Evolutionary conservation across 2,888 invertebrate species (phyloP), one percentile per base, ranked within the genome.

Genomic region (Cryptophagus acutangulus): DNA sequence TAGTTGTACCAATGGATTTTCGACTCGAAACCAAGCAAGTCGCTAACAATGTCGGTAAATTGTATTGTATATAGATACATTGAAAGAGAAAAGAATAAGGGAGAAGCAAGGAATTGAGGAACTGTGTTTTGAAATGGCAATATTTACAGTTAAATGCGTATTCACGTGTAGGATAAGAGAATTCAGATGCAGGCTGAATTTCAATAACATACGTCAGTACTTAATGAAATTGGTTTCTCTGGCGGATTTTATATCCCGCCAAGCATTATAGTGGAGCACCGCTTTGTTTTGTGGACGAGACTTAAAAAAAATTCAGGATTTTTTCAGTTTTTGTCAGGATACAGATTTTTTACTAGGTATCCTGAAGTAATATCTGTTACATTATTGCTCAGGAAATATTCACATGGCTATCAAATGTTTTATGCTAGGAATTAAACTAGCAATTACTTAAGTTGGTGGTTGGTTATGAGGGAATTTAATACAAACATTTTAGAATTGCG

Each of bases 1-100:
- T 54, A 52, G 43, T 49, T 41, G 46, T 40, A n/a, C n/a, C n/a
- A n/a, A n/a, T n/a, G 45, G 46, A 50, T 53, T 55, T 44, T 36
- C 41, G 37, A 18, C 28, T 20, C 38, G 35, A 38, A 45, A 39
- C 42, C 36, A 31, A 35, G 36, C 43, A 45, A 46, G 44, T 42
- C 43, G 40, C 35, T 38, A 44, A 47, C 17, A n/a, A n/a, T n/a
- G n/a, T n/a, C n/a, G n/a, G n/a, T 37, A 41, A 44, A 39, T 51
- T 48, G 31, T 20, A 20, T 20, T 20, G 24, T 20, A 20, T 20
- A 6, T 8, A 20, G n/a, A 20, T 20, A 20, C n/a, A n/a, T n/a
- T n/a, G n/a, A n/a, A n/a, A n/a, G n/a, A n/a, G n/a, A n/a, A n/a
- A 20, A 20, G n/a, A 8, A 20, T 20, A 20, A 20, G 24, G n/a